A percentile compares a stretch with the other conserved stretches of the same genome.
These are phyloP conservation scores for Cavia aperea DNA, from an alignment of 2,113 vertebrate genomes.

Conservation along the genomic window DNA sequence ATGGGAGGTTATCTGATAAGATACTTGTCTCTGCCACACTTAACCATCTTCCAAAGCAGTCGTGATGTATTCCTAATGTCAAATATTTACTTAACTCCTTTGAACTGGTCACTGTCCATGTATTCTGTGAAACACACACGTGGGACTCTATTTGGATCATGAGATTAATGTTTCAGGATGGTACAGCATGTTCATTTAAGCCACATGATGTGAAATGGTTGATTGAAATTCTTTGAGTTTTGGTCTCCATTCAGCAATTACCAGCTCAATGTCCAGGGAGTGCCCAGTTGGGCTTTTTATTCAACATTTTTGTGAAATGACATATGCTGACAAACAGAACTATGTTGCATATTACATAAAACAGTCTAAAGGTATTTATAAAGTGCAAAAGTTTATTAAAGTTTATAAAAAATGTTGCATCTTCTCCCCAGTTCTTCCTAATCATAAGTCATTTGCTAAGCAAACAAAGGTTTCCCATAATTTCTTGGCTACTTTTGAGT, in stretches of 20 bases:
- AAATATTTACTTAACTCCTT: background rate
- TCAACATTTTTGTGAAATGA: background rate
- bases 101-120: background rate
- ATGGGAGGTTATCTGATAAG: background rate
- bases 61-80: conserved; percentile 12
- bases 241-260: background rate
- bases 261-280: background rate
- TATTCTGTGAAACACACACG: background rate
- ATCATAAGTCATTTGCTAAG: background rate
- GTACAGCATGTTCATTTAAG: background rate
- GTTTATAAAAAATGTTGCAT: background rate
- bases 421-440: background rate
- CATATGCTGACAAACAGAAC: background rate
- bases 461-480: background rate
- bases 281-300: background rate
- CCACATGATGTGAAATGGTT: background rate
- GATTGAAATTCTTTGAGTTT: background rate
- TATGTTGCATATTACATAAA: background rate
- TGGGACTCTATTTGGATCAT: background rate
- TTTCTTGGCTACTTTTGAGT: background rate
- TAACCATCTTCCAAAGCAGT: background rate
- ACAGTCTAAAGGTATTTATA: background rate
- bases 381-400: background rate
- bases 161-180: background rate
- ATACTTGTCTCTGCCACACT: background rate